Evolutionary conservation across 2,113 vertebrate genomes (phyloP).

Genomic region (Australoheros scitulus): DNA sequence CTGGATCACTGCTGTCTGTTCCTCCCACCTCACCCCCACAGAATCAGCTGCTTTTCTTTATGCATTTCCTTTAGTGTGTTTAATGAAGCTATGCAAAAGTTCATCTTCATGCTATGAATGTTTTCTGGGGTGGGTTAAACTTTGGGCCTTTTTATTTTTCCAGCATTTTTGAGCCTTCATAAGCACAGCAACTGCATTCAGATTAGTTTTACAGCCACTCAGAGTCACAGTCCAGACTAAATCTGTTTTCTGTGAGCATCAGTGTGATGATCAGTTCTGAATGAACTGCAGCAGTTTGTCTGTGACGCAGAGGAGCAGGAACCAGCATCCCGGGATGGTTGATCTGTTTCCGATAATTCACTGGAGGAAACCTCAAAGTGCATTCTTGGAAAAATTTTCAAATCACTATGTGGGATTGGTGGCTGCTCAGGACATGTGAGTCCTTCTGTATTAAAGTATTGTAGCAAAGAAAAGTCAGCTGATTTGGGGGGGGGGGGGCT

Average conservation of each 20-base stretch:
- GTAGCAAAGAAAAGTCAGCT: background rate
- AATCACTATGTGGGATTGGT: background rate
- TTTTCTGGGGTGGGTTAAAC: no score
- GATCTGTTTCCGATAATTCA: no score
- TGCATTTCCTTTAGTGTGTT: no score
- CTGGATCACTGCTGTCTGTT: background rate
- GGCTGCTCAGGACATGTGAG: background rate
- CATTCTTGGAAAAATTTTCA: background rate
- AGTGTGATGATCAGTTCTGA: no score
- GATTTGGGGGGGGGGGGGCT: accelerated
- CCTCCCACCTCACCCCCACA: background rate
- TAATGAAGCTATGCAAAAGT: no score
- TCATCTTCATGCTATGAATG: no score
- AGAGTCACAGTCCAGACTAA: background rate
- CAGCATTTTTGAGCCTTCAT: no score
- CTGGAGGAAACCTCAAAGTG: background rate
- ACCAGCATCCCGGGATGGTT: no score
- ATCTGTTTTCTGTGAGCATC: no score
- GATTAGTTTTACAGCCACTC: background rate
- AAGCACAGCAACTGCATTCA: background rate
- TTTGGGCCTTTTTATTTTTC: no score
- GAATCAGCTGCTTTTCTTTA: background rate
- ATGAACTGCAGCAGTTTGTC: no score
- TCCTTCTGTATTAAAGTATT: background rate
- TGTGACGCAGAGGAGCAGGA: no score